Conservation (phyloP, 2,113 vertebrate species). For the Neogobius melanostomus region DNA sequence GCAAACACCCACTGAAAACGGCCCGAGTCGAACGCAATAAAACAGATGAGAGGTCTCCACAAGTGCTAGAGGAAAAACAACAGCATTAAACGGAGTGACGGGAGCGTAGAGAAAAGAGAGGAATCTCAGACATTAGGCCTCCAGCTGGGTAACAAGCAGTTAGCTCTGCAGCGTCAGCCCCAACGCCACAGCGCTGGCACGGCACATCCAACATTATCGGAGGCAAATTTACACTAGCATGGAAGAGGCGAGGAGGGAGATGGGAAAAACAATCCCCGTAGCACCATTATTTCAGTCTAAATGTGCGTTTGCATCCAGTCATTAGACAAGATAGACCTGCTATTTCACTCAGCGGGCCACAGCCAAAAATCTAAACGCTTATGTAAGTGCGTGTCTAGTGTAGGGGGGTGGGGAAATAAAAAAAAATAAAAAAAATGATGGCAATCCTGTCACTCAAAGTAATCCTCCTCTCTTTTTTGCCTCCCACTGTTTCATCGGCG, state of each 20-base stretch:
- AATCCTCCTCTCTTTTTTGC: conserved; percentile 63
- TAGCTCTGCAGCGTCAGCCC: conserved; percentile 59
- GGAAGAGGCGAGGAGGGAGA: conserved; percentile 27
- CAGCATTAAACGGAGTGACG: conserved; percentile 15
- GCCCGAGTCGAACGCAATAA: neutral
- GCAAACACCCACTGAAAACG: no score
- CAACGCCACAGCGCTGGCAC: conserved; percentile 65
- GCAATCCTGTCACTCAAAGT: conserved; percentile 60
- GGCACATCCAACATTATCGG: conserved; percentile 61
- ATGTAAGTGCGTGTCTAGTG: conserved; percentile 37
- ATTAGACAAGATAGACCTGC: conserved; percentile 52
- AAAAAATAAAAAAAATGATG: conserved; percentile 34
- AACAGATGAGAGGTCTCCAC: conserved; percentile 32
- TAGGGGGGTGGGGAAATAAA: neutral
- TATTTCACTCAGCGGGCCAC: conserved; percentile 49
- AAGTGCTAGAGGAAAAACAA: conserved; percentile 13
- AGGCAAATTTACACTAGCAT: conserved; percentile 61
- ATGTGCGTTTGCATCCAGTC: conserved; percentile 26
- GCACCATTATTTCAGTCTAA: conserved; percentile 43
- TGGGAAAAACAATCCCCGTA: conserved; percentile 10
- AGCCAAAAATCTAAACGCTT: conserved; percentile 40
- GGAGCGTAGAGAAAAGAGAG: conserved; percentile 12
- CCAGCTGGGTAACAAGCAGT: conserved; percentile 71
- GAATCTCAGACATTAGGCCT: conserved; percentile 51
- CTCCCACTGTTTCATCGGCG: conserved; percentile 59